Evolutionary conservation across 2,888 invertebrate species (phyloP).

Genomic region (Cylindroiulus punctatus): DNA sequence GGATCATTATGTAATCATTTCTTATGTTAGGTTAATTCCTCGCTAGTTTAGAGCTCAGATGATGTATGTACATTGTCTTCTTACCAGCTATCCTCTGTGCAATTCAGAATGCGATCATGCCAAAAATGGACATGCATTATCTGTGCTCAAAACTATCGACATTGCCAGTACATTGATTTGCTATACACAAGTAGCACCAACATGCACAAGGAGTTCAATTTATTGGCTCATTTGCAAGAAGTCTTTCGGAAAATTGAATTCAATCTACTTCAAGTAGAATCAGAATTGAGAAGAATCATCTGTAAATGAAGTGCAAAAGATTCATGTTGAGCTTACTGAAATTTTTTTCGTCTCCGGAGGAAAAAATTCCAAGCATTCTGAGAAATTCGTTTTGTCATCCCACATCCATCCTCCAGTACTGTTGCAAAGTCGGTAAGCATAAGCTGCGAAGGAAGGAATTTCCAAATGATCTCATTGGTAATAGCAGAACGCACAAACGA

Average conservation of each 20-base stretch:
- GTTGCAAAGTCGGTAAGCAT: constrained; percentile 62
- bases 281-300: not conserved
- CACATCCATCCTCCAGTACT: constrained; percentile 61
- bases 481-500: too few species aligned
- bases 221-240: not conserved
- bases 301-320: not conserved
- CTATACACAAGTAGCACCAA: too few species aligned
- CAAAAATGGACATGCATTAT: too few species aligned
- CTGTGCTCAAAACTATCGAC: too few species aligned
- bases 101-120: too few species aligned
- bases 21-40: too few species aligned
- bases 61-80: too few species aligned
- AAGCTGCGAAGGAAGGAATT: constrained; percentile 58
- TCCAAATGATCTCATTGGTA: not conserved
- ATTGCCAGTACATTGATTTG: too few species aligned
- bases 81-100: too few species aligned
- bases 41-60: too few species aligned
- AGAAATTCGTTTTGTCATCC: constrained; percentile 63
- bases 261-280: not conserved
- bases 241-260: not conserved
- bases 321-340: constrained; percentile 27
- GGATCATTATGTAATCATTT: too few species aligned
- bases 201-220: not conserved
- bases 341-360: not conserved
- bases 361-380: constrained; percentile 60